Percentiles rank a stretch among this genome's conserved stretches.
These are phyloP conservation scores for Protonemura montana DNA, from an alignment of 2,888 invertebrate species.

Conservation along the genomic window DNA sequence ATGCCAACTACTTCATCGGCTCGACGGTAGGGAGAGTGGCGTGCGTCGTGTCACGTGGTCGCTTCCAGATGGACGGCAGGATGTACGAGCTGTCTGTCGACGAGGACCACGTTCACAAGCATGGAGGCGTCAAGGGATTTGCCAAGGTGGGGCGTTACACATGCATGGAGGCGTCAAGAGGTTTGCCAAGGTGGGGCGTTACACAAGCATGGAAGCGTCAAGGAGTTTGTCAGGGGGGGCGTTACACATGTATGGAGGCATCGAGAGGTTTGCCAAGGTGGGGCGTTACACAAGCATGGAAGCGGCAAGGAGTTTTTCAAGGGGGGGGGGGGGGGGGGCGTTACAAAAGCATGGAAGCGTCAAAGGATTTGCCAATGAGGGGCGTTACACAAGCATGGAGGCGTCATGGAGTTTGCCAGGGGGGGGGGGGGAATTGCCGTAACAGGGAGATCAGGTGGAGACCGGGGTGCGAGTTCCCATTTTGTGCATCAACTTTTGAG, in stretches of 20 bases:
- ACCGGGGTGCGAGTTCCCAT: too few species aligned
- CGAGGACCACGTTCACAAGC: constrained; percentile 59
- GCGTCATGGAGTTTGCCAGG: constrained; percentile 60
- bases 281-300: constrained; percentile 64
- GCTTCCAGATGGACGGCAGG: constrained; percentile 58
- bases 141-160: constrained; percentile 55
- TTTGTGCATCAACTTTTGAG: too few species aligned
- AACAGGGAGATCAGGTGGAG: too few species aligned
- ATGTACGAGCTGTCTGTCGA: constrained; percentile 59
- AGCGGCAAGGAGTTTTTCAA: constrained; percentile 60
- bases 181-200: constrained; percentile 57
- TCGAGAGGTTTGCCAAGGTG: constrained; percentile 58
- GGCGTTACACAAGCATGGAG: too few species aligned
- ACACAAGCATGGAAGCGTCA: constrained; percentile 62
- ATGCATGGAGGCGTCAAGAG: constrained; percentile 63
- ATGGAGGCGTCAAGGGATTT: constrained; percentile 62
- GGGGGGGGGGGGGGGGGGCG: too few species aligned
- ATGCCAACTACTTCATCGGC: constrained; percentile 58
- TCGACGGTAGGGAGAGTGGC: constrained; percentile 61
- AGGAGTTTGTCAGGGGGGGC: constrained; percentile 59
- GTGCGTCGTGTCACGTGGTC: constrained; percentile 59
- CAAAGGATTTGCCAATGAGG: constrained; percentile 58
- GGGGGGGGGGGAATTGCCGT: too few species aligned
- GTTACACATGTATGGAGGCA: constrained; percentile 63
- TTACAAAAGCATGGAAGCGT: constrained; percentile 63